These are phyloP conservation scores for Vanacampus margaritifer DNA, from an alignment of 2,113 vertebrate species.

Conservation along the genomic window DNA sequence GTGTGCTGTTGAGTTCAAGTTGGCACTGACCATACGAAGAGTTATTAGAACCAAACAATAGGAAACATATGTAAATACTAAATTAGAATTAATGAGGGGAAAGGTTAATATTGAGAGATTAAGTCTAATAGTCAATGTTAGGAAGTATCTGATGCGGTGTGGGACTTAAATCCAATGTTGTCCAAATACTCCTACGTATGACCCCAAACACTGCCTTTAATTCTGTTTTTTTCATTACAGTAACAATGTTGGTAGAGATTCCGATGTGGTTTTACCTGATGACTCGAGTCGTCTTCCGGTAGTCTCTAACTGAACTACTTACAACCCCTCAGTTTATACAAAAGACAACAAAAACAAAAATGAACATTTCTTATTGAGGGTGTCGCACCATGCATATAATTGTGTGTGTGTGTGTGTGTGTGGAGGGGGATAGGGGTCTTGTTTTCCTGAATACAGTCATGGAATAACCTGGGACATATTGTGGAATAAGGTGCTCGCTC, in stretches of 20 bases:
- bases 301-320: not conserved
- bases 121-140: no score
- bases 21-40: constrained; percentile 8
- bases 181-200: not conserved
- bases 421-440: no score
- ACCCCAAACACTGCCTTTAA: constrained; percentile 9
- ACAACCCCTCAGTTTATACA: constrained; percentile 17
- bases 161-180: not conserved
- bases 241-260: constrained; percentile 21
- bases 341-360: not conserved
- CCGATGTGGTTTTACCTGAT: constrained; percentile 11
- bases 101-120: no score
- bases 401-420: no score
- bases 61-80: no score
- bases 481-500: not conserved
- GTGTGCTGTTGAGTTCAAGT: constrained; percentile 16
- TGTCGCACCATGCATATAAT: constrained; percentile 9
- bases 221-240: constrained; percentile 10
- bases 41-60: not conserved
- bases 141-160: no score
- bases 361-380: not conserved
- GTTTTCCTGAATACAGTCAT: not conserved
- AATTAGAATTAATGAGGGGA: no score
- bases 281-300: constrained; percentile 18
- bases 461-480: not conserved